Evolutionary conservation across 1,140 invertebrate species (phyloP).

Genomic region (Onthophagus taurus): DNA sequence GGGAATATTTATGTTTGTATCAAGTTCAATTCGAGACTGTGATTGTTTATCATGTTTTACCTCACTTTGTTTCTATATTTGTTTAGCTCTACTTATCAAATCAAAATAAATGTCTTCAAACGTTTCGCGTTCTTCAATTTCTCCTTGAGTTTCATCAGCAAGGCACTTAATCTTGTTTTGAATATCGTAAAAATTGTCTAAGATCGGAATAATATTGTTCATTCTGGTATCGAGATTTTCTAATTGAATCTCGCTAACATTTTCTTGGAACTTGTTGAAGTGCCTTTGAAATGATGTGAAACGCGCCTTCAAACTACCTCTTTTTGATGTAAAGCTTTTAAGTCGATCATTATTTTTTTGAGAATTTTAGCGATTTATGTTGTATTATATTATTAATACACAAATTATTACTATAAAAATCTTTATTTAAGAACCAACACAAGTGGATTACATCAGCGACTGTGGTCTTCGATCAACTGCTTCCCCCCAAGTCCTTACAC

Average conservation of each 20-base stretch:
- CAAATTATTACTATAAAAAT: too few species aligned
- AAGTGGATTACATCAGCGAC: too few species aligned
- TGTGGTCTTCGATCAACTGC: too few species aligned
- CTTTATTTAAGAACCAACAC: too few species aligned
- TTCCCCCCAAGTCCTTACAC: too few species aligned
- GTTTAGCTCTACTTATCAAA: not conserved
- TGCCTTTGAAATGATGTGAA: slow-evolving; percentile 3
- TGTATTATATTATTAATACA: too few species aligned
- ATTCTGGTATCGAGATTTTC: not conserved
- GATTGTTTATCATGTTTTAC: slow-evolving; percentile 2
- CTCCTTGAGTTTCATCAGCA: not conserved
- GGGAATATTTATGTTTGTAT: not conserved
- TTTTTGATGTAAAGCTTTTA: slow-evolving; percentile 4
- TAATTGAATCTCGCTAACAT: not conserved
- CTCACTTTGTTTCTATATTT: not conserved
- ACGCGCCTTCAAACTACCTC: slow-evolving; percentile 1
- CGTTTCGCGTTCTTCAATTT: not conserved
- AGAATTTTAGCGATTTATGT: too few species aligned
- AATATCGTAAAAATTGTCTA: slow-evolving; percentile 1
- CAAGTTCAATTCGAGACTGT: not conserved
- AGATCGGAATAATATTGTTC: not conserved
- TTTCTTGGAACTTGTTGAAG: not conserved
- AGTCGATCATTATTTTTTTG: too few species aligned
- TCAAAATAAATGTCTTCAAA: slow-evolving; percentile 3
- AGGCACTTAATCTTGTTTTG: not conserved